phyloP scores from a whole-genome alignment of 1,140 invertebrate species.

The Cardiocondyla obscurior region DNA sequence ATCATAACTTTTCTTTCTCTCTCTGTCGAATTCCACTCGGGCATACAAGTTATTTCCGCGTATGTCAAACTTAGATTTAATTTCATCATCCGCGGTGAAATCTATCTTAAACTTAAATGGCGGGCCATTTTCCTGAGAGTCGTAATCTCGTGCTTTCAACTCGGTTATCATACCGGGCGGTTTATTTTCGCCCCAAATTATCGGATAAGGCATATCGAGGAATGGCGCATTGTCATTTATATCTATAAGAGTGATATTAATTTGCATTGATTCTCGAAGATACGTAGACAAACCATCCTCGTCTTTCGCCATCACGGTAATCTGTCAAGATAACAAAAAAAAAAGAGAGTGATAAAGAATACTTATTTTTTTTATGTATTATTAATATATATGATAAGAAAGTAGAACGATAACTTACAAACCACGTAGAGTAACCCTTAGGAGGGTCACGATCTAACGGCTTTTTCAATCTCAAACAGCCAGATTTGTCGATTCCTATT shows the following conservation, averaged over 20 bases:
- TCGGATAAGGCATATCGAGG: conserved; percentile 90
- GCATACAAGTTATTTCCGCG: conserved; percentile 86
- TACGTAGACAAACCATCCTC: conserved; percentile 88
- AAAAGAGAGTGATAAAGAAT: not conserved
- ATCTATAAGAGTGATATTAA: conserved; percentile 91
- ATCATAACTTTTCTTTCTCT: conserved; percentile 93
- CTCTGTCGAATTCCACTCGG: conserved; percentile 92
- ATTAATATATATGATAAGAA: too few species aligned
- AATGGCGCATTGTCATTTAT: conserved; percentile 96
- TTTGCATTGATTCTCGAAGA: conserved; percentile 86
- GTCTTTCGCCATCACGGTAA: conserved; percentile 93
- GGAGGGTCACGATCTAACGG: conserved; percentile 94
- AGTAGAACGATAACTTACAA: conserved; percentile 73
- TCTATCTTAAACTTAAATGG: conserved; percentile 91
- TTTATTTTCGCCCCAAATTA: conserved; percentile 93
- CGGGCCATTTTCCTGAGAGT: conserved; percentile 90
- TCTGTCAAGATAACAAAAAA: conserved; percentile 83
- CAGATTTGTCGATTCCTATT: conserved; percentile 88
- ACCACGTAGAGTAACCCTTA: conserved; percentile 90
- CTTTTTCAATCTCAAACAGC: conserved; percentile 90
- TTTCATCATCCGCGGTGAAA: conserved; percentile 87
- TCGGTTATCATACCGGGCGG: conserved; percentile 87
- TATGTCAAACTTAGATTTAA: conserved; percentile 89
- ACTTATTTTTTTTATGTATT: too few species aligned
- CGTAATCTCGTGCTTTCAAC: conserved; percentile 91